Percentiles rank a stretch among this genome's conserved stretches.
Evolutionary conservation across 2,113 vertebrate species (phyloP).

Genomic region (Calyptommatus sinebrachiatus): DNA sequence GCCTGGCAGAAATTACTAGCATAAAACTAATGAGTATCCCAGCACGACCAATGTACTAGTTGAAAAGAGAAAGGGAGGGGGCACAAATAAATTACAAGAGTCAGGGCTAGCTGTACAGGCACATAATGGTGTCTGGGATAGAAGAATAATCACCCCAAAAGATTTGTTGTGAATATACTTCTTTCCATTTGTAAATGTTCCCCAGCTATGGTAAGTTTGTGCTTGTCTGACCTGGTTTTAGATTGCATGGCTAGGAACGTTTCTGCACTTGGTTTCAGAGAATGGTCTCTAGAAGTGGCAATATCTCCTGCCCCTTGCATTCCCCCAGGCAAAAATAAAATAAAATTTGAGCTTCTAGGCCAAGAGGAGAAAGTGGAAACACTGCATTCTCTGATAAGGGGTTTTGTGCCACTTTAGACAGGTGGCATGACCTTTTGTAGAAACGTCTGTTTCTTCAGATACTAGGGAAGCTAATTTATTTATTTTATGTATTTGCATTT

Average conservation of each 20-base stretch:
- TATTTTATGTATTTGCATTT: too few species aligned
- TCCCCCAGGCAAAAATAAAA: too few species aligned
- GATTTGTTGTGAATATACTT: conserved; percentile 64
- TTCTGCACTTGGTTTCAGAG: not conserved
- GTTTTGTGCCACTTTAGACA: too few species aligned
- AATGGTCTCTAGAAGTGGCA: too few species aligned
- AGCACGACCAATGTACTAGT: conserved; percentile 47
- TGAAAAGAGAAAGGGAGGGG: conserved; percentile 31
- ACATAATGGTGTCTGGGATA: conserved; percentile 61
- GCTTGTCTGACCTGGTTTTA: conserved; percentile 35
- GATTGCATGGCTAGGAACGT: not conserved
- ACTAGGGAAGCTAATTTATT: too few species aligned
- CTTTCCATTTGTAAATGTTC: conserved; percentile 71
- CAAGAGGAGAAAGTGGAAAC: too few species aligned
- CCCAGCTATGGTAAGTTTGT: conserved; percentile 49
- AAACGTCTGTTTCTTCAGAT: too few species aligned
- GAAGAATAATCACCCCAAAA: conserved; percentile 71
- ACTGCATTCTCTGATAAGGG: too few species aligned
- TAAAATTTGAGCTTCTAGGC: too few species aligned
- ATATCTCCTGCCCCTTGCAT: too few species aligned
- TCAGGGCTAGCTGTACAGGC: conserved; percentile 50
- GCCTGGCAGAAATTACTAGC: conserved; percentile 60
- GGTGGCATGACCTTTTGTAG: too few species aligned
- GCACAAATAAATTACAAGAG: conserved; percentile 66
- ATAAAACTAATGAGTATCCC: conserved; percentile 75